Conservation (phyloP, 2,888 invertebrate species). For the Acronicta aceris region DNA sequence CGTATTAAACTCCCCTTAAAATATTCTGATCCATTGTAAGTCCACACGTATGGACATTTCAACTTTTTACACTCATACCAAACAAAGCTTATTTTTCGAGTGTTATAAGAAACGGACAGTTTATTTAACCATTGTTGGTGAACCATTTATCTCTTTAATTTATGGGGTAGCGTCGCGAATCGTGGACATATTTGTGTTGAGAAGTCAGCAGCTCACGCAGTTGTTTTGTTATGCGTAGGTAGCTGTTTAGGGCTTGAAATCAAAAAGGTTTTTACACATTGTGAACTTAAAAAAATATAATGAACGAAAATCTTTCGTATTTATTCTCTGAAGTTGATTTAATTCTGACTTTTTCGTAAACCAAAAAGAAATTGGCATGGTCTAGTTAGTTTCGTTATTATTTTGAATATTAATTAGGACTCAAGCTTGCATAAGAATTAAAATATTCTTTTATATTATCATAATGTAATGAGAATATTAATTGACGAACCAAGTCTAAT, state of each 20-base stretch:
- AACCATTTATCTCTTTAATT: slow-evolving; percentile 88
- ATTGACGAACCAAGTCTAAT: background rate
- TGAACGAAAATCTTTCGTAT: background rate
- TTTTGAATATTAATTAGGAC: slow-evolving; percentile 21
- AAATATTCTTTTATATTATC: slow-evolving; percentile 19
- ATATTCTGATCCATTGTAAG: slow-evolving; percentile 77
- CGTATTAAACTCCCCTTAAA: slow-evolving; percentile 76
- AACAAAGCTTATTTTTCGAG: slow-evolving; percentile 82
- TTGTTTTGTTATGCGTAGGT: slow-evolving; percentile 68
- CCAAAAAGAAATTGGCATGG: slow-evolving; percentile 11
- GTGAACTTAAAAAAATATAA: background rate
- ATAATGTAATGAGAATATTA: slow-evolving; percentile 11
- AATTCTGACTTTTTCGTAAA: slow-evolving; percentile 15
- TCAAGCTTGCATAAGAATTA: slow-evolving; percentile 3
- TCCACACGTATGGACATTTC: slow-evolving; percentile 75
- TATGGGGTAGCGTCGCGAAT: slow-evolving; percentile 85
- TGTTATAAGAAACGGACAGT: slow-evolving; percentile 82
- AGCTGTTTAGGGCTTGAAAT: slow-evolving; percentile 44
- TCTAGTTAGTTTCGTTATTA: slow-evolving; percentile 15
- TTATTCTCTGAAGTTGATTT: slow-evolving; percentile 8
- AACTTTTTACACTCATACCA: slow-evolving; percentile 78
- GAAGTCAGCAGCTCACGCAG: slow-evolving; percentile 65
- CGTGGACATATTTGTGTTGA: slow-evolving; percentile 80
- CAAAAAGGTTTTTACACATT: slow-evolving; percentile 13
- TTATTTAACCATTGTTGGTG: slow-evolving; percentile 86